Base-by-base conservation (phyloP, 2,797 vertebrate genomes). In the Hapalemur alaotrensis region DNA sequence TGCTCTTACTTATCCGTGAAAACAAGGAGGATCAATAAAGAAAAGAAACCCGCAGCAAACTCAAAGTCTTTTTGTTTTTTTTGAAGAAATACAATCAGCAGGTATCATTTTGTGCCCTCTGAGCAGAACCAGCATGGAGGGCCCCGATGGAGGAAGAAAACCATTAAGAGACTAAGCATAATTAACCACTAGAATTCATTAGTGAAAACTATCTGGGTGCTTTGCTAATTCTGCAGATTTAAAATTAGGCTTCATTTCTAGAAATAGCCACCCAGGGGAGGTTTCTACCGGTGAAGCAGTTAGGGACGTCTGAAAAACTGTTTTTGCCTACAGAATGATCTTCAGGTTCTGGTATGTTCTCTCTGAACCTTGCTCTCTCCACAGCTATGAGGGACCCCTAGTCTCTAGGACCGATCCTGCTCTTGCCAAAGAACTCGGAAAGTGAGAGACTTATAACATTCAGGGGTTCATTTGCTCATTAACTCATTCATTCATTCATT, bases 131-230 rank as follows among this genome's bases (percentile, higher is more conserved):
- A 63, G 73, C 9, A 0, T 61, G 20, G 54, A 81, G n/a, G 38
- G 72, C 67, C 78, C 93, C 87, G 15, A 43, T 43, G 73, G 63
- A 93, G 75, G 28, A 72, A 84, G 75, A 90, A 94, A 93, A 73
- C 18, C 52, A 88, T 90, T 89, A 90, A 84, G 72, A 93, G 22
- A 70, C 80, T 67, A 81, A 93, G 91, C 82, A 63, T 95, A 95
- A 97, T 97, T 96, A 97, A 97, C 92, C 81, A 85, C 67, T 81
- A 84, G 95, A 97, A 95, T 98, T 96, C 96, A 95, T 96, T 93
- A 96, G 81, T 48, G 95, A 92, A 95, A 96, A 92, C 88, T 85
- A 89, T 93, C 92, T 95, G 88, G 78, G 72, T 85, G 72, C 92
- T 88, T 91, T 86, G 78, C 93, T 95, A 95, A 95, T 95, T 95